Percentiles rank a stretch among this genome's conserved stretches.
Conservation (phyloP, 2,888 invertebrate genomes). For the Dasypogon diadema region DNA sequence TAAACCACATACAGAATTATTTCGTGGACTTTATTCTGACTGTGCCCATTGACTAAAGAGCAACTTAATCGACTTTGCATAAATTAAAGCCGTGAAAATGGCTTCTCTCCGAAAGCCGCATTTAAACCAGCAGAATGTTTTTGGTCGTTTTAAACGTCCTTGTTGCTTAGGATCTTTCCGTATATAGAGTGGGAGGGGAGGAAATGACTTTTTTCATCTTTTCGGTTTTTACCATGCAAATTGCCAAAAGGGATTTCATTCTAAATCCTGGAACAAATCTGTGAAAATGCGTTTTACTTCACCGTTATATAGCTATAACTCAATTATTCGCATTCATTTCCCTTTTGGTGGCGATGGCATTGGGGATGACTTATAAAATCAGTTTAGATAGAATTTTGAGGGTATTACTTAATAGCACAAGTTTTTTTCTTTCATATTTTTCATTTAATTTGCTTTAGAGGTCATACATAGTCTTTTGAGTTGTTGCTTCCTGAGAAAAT, state of each 20-base stretch:
- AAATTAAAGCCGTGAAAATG: slow-evolving; percentile 52
- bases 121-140: slow-evolving; percentile 6
- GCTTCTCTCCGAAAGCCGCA: slow-evolving; percentile 7
- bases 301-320: slow-evolving; percentile 30
- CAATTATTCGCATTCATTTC: slow-evolving; percentile 47
- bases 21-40: not conserved
- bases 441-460: no score
- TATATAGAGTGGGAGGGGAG: not conserved
- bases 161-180: not conserved
- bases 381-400: not conserved
- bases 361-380: slow-evolving; percentile 30
- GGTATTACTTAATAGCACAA: not conserved
- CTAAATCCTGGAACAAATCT: slow-evolving; percentile 46
- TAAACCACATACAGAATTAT: slow-evolving; percentile 40
- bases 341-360: not conserved
- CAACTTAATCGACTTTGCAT: slow-evolving; percentile 53
- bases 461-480: no score
- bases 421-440: no score
- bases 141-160: slow-evolving; percentile 28
- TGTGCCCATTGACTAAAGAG: slow-evolving; percentile 41
- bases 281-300: slow-evolving; percentile 45
- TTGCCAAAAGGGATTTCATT: slow-evolving; percentile 42
- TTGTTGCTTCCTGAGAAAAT: not conserved
- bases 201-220: slow-evolving; percentile 36
- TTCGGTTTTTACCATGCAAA: slow-evolving; percentile 38